Base-by-base conservation (phyloP, 2,888 invertebrate genomes). In the Agelastica alni region DNA sequence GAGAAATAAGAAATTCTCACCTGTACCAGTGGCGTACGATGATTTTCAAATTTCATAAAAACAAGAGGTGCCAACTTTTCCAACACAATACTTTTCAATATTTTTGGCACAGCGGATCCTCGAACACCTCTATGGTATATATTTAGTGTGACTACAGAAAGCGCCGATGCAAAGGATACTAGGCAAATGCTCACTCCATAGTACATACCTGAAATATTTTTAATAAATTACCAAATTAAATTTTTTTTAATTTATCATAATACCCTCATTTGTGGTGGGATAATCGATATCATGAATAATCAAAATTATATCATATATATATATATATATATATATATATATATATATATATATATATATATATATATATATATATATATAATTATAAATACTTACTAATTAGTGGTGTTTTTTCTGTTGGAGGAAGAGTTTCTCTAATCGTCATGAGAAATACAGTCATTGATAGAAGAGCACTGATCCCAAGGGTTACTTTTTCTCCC, bases 361-460 rank as follows among this genome's bases (percentile, higher is more conserved):
- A n/a, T n/a, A n/a, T n/a, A n/a, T n/a, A n/a, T n/a, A n/a, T n/a
- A n/a, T n/a, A n/a, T n/a, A n/a, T n/a, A n/a, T n/a, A n/a, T n/a
- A n/a, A n/a, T n/a, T n/a, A n/a, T 1, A 36, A 13, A 18, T 44
- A 81, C 86, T 85, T 80, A 91, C 91, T 91, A 64, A 92, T 91
- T 39, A 92, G 80, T 1, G 92, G 92, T 5, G 91, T 89, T 73
- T 92, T 91, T 73, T 92, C 91, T 0, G 92, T 92, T 0, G 92
- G 92, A 9, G 92, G 92, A 64, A 92, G 78, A 10, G 89, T 91
- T 71, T 92, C 91, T 58, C 92, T 80, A 51, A 92, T 92, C 36
- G 92, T 88, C 91, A 92, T 91, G 59, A 92, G 81, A 76, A 92
- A 92, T 26, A 92, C 92, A 0, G 92, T 92, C 87, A 92, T 91